Evolutionary conservation across 2,113 vertebrate genomes (phyloP).

Genomic region (Papio anubis): DNA sequence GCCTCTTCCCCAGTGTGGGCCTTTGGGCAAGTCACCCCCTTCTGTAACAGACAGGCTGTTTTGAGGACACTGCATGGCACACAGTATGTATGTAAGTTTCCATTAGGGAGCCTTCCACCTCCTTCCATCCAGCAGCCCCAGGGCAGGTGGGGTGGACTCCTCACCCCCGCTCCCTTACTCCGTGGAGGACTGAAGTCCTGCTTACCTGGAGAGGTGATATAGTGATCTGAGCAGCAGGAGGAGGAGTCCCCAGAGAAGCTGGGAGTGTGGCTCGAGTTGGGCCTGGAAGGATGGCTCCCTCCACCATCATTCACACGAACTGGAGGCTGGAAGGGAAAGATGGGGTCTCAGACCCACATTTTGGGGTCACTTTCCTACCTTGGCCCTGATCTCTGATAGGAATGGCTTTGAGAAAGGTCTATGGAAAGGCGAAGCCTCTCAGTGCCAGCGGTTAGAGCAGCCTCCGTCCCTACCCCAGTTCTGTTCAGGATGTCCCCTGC

Average conservation of each 20-base stretch:
- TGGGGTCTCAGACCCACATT: background rate
- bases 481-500: background rate
- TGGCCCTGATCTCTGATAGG: background rate
- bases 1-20: background rate
- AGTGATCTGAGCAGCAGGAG: conserved; percentile 83
- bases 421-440: background rate
- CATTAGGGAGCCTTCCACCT: background rate
- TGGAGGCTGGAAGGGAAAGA: conserved; percentile 87
- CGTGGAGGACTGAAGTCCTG: background rate
- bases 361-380: background rate
- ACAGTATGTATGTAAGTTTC: background rate
- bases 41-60: background rate
- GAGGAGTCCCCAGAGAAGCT: conserved; percentile 86
- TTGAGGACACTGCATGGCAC: background rate
- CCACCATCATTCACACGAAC: conserved; percentile 81
- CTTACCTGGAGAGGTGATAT: conserved; percentile 89
- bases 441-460: background rate
- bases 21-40: background rate
- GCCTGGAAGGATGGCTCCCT: conserved; percentile 76
- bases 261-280: conserved; percentile 85
- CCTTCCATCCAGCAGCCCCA: background rate
- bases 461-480: background rate
- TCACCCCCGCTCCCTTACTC: rapidly evolving
- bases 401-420: background rate
- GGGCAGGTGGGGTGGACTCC: background rate